Conservation (phyloP, 2,797 vertebrate species). For the Heteromormyrus szaboi region DNA sequence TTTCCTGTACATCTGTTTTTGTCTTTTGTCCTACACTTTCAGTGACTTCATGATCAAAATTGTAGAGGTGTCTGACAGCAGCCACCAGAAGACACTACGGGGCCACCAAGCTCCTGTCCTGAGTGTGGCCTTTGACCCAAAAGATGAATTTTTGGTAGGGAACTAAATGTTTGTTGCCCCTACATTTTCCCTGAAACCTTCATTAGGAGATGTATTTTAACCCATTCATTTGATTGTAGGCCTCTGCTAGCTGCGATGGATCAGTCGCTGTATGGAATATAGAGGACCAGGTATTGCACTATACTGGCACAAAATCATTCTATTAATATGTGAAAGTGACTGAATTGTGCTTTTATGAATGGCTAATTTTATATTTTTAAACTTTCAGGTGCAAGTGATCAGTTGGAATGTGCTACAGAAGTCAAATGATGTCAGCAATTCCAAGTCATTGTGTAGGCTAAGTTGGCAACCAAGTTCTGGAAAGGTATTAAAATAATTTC, state of each 20-base stretch:
- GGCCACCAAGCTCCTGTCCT: constrained; percentile 88
- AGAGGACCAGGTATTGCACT: constrained; percentile 73
- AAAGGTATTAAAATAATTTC: constrained; percentile 58
- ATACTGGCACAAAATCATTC: background rate
- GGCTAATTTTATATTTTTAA: background rate
- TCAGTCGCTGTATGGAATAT: constrained; percentile 86
- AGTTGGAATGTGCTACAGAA: constrained; percentile 81
- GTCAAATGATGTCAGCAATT: constrained; percentile 77
- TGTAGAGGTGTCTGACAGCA: constrained; percentile 82
- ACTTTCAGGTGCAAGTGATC: constrained; percentile 65
- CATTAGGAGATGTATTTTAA: background rate
- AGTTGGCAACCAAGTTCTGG: constrained; percentile 76
- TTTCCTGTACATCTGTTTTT: background rate
- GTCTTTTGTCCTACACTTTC: background rate
- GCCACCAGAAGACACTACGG: constrained; percentile 84
- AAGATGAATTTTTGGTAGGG: constrained; percentile 77
- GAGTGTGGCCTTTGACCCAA: constrained; percentile 87
- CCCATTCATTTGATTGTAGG: constrained; percentile 52
- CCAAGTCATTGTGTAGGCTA: constrained; percentile 87
- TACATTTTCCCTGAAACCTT: background rate
- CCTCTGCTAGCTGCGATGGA: constrained; percentile 89
- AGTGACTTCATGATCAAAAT: constrained; percentile 96
- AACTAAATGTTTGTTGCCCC: background rate
- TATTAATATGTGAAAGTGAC: background rate
- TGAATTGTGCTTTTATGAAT: background rate